Base-by-base conservation (phyloP, 2,113 vertebrate genomes). In the Setophaga petechia region DNA sequence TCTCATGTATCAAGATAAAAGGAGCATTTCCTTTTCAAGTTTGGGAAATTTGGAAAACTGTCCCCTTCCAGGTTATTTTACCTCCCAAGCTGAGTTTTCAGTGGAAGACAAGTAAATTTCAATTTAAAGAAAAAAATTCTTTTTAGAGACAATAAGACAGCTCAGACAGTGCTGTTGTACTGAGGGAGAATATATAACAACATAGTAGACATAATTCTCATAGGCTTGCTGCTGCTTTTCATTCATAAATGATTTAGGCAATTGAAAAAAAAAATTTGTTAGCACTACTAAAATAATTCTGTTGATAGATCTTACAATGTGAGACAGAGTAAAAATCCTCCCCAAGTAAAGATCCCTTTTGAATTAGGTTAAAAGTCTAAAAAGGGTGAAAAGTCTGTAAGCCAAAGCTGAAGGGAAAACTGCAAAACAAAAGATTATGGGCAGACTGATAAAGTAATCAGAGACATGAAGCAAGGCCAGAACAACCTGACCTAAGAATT, bases 211-310 rank as follows among this genome's bases (percentile, higher is more conserved):
- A 96, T 87, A 96, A 83, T 96, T 97, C 95, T 95, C 75, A 91
- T 96, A 96, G 96, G 94, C 43, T 94, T 93, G 89, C 71, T 95
- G 77, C 90, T 97, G 84, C 81, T 95, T 94, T 98, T 98, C 97
- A 97, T 97, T 97, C 97, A 94, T 97, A 97, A 98, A 97, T 97
- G 90, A 98, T 98, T 98, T 98, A 98, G 98, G 97, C 96, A 98
- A 97, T 95, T 80, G 79, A 96, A 95, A 97, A 95, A 95, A 95
- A 97, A 98, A 98, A 97, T 95, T 94, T 97, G 97, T 98, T 95
- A 97, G 92, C 58, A 74, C 83, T 98, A 94, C 94, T 93, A 84
- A 97, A 89, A 73, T n/a, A 58, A n/a, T 28, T 61, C 7, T 84
- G 27, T 81, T 95, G 66, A 52, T 41, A 51, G 49, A 51, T 51